These are phyloP conservation scores for Pandemis cinnamomeana DNA, from an alignment of 2,888 invertebrate genomes.

Conservation along the genomic window DNA sequence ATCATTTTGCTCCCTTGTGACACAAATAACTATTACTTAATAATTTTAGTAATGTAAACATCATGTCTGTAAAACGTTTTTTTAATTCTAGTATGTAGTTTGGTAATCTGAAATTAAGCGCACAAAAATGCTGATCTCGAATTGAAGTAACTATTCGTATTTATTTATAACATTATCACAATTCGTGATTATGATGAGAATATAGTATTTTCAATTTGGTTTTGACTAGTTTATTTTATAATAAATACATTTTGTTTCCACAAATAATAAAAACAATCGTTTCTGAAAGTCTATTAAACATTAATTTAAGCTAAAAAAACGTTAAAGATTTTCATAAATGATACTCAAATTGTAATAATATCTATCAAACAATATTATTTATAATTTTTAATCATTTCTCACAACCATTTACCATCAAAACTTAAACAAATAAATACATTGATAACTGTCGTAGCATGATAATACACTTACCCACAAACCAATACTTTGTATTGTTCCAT, in stretches of 20 bases:
- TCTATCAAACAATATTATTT: slow-evolving; percentile 33
- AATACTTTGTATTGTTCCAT: slow-evolving; percentile 41
- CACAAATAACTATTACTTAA: too few relatives aligned
- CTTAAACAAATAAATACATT: slow-evolving; percentile 26
- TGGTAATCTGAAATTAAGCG: neutral
- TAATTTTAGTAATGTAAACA: too few relatives aligned
- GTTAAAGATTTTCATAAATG: neutral
- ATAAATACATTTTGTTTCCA: neutral
- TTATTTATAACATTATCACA: slow-evolving; percentile 60
- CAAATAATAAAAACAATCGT: neutral
- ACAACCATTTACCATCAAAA: slow-evolving; percentile 69
- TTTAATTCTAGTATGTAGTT: too few relatives aligned
- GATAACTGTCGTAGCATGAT: slow-evolving; percentile 20
- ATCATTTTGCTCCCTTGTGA: too few relatives aligned
- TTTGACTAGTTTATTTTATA: slow-evolving; percentile 22
- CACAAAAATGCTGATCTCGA: neutral
- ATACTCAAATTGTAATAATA: neutral
- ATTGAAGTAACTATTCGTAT: slow-evolving; percentile 26
- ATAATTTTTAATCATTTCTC: slow-evolving; percentile 56
- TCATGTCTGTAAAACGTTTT: too few relatives aligned
- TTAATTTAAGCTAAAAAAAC: neutral
- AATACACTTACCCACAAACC: slow-evolving; percentile 25
- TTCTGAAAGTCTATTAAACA: neutral
- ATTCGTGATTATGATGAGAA: slow-evolving; percentile 64
- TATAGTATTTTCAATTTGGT: slow-evolving; percentile 45